Conservation (phyloP, 2,888 invertebrate species). For the Strigamia crassipes region DNA sequence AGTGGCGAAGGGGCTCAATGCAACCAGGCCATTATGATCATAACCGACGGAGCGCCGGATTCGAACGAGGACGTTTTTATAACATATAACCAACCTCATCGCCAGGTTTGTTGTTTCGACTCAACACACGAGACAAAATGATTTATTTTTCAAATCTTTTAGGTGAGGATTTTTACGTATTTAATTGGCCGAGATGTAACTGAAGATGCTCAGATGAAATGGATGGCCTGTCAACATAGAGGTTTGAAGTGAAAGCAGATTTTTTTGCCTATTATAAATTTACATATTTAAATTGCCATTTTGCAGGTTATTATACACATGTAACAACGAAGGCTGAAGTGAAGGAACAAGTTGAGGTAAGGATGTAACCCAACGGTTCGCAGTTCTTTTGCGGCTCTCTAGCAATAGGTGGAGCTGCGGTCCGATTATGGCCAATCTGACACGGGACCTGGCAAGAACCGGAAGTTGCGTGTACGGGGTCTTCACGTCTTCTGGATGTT, state of each 20-base stretch:
- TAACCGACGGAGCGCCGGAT: slow-evolving; percentile 98
- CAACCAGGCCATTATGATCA: slow-evolving; percentile 97
- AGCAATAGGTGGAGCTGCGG: too few species aligned
- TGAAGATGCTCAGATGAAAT: slow-evolving; percentile 89
- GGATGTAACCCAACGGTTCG: too few species aligned
- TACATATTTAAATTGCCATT: slow-evolving; percentile 32
- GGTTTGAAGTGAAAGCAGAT: slow-evolving; percentile 66
- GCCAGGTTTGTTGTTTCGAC: slow-evolving; percentile 54
- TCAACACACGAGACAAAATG: neutral
- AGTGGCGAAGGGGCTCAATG: slow-evolving; percentile 83
- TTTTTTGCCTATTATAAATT: neutral
- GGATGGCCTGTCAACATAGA: slow-evolving; percentile 99
- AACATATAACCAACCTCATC: slow-evolving; percentile 87
- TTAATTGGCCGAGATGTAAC: slow-evolving; percentile 94
- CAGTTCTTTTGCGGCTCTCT: too few species aligned
- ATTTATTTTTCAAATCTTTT: slow-evolving; percentile 54
- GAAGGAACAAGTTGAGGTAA: slow-evolving; percentile 86
- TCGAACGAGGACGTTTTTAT: slow-evolving; percentile 91
- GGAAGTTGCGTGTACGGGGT: too few species aligned
- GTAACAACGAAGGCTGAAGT: slow-evolving; percentile 96
- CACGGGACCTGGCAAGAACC: too few species aligned
- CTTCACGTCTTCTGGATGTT: too few species aligned
- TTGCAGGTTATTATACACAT: slow-evolving; percentile 89
- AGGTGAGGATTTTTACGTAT: slow-evolving; percentile 96
- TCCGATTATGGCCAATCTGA: too few species aligned